These are phyloP conservation scores for Cricetomys ansorgei DNA, from an alignment of 2,113 vertebrate species.

Conservation along the genomic window DNA sequence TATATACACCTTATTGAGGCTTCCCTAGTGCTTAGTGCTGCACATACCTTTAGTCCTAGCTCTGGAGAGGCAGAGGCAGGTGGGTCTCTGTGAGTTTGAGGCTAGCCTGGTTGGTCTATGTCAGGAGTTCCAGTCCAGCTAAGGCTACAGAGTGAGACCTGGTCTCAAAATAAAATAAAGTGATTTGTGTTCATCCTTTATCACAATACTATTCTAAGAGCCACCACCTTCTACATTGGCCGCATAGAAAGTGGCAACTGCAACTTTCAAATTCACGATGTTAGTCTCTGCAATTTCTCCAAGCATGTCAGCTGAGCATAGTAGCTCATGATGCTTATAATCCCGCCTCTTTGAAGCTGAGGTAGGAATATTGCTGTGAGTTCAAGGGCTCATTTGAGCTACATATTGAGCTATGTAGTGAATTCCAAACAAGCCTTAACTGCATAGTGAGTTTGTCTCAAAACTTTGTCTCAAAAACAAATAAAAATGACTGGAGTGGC, in stretches of 20 bases:
- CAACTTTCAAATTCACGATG: not conserved
- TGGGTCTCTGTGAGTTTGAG: not conserved
- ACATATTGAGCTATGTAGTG: not conserved
- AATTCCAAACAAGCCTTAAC: not conserved
- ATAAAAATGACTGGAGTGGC: not conserved
- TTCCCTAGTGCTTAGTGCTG: not conserved
- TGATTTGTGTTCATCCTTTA: not conserved
- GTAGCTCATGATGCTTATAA: not conserved
- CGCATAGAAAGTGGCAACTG: not conserved
- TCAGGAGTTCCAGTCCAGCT: not conserved
- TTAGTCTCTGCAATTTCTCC: not conserved
- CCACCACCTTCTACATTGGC: not conserved
- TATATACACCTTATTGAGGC: not conserved
- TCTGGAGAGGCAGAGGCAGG: not conserved
- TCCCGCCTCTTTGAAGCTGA: not conserved
- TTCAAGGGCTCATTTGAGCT: not conserved
- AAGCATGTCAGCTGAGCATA: not conserved
- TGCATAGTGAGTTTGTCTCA: not conserved
- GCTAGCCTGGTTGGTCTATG: not conserved
- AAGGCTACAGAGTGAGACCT: not conserved
- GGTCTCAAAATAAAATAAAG: not conserved
- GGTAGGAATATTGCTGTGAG: not conserved
- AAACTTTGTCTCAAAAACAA: too few species aligned
- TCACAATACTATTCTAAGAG: not conserved
- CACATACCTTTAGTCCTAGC: not conserved